A percentile compares a stretch with the other conserved stretches of the same genome.
Evolutionary conservation across 1,140 invertebrate species (phyloP).

Genomic region (Drosophila sp.): DNA sequence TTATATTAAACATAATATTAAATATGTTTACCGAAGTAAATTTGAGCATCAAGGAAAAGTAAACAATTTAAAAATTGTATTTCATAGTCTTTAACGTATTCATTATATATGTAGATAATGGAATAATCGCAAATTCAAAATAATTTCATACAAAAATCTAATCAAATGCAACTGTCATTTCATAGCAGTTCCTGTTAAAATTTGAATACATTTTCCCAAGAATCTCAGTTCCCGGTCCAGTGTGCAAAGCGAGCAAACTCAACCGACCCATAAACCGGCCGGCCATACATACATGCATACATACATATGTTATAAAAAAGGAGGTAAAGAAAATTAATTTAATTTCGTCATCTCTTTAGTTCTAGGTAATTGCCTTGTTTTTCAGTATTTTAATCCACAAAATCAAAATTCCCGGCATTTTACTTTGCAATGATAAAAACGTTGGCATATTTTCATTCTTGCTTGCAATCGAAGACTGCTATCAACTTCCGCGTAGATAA

Average conservation of each 20-base stretch:
- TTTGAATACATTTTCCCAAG: no score
- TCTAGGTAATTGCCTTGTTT: neutral
- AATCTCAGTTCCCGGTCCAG: no score
- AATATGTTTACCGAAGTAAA: no score
- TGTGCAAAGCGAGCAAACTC: neutral
- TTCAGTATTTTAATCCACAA: neutral
- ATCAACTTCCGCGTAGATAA: slow-evolving; percentile 50
- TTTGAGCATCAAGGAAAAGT: no score
- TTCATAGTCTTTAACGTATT: no score
- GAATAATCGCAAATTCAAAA: no score
- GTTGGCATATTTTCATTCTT: slow-evolving; percentile 21
- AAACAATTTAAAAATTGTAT: no score
- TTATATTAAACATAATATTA: no score
- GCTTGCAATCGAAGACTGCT: neutral
- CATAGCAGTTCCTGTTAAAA: neutral
- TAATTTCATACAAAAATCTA: no score
- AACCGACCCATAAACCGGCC: neutral
- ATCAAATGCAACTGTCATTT: no score
- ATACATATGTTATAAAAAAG: slow-evolving; percentile 17
- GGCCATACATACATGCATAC: neutral
- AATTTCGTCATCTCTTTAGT: neutral
- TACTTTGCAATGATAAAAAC: slow-evolving; percentile 2
- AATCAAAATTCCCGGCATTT: slow-evolving; percentile 10
- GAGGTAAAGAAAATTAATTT: slow-evolving; percentile 25
- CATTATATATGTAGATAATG: no score